phyloP scores from a whole-genome alignment of 1,140 invertebrate genomes.

The Macrobrachium rosenbergii region DNA sequence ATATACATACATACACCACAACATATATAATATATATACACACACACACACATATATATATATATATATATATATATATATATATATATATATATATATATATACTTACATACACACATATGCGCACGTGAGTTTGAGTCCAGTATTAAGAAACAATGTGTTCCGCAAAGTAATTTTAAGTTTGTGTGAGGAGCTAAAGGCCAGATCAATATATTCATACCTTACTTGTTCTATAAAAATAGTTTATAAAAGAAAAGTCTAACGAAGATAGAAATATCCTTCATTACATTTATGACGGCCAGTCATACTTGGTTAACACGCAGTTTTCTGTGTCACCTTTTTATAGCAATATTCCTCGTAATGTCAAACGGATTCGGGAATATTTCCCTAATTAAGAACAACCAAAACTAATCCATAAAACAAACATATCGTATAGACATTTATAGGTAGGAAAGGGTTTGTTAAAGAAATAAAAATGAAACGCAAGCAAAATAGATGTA shows the following conservation, averaged over 20 bases:
- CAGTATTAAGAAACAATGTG: neutral
- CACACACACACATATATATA: slow-evolving; percentile 12
- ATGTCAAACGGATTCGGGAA: too few species aligned
- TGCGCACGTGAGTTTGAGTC: neutral
- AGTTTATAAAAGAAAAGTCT: neutral
- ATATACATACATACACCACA: neutral
- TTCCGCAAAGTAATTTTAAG: too few species aligned
- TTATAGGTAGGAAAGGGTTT: too few species aligned
- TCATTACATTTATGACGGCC: too few species aligned
- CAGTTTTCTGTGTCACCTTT: too few species aligned
- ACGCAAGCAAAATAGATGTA: neutral
- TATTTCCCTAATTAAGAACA: too few species aligned
- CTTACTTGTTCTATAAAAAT: neutral
- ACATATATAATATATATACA: neutral
- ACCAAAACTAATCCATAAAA: too few species aligned
- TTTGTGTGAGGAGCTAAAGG: too few species aligned
- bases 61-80: slow-evolving; percentile 29
- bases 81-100: slow-evolving; percentile 26
- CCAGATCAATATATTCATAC: too few species aligned
- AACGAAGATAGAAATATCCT: neutral
- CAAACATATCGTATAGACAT: too few species aligned
- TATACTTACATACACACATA: neutral
- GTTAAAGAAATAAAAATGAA: neutral
- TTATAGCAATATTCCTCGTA: too few species aligned
- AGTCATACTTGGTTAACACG: too few species aligned